Conservation (phyloP, 1,140 invertebrate species). For the Chlorops oryzae region DNA sequence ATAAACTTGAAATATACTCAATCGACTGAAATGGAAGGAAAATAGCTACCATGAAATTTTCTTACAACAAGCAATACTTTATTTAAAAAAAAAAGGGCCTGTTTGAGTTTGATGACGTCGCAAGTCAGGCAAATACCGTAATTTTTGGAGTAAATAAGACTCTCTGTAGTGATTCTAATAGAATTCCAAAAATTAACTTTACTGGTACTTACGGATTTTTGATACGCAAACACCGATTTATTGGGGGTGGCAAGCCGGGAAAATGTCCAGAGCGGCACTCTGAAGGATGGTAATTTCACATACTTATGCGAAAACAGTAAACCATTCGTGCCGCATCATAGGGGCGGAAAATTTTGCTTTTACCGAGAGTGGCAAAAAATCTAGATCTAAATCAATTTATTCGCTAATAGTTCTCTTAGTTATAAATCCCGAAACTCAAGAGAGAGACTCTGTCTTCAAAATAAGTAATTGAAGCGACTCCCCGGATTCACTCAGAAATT, state of each 20-base stretch:
- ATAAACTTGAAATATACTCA: no score
- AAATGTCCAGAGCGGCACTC: no score
- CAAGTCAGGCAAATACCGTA: slow-evolving; percentile 10
- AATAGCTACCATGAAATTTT: no score
- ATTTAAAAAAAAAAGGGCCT: slow-evolving; percentile 1
- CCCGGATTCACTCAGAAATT: slow-evolving; percentile 1
- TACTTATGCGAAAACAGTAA: no score
- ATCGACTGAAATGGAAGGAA: no score
- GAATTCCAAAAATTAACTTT: no score
- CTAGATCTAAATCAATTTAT: slow-evolving; percentile 10
- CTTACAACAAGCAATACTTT: slow-evolving; percentile 6
- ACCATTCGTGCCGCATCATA: no score
- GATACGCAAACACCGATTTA: slow-evolving; percentile 14
- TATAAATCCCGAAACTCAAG: slow-evolving; percentile 19
- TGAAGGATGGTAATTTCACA: no score
- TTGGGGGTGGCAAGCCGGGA: no score
- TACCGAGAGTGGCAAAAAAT: no score
- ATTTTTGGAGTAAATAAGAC: slow-evolving; percentile 6
- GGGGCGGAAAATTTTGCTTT: no score
- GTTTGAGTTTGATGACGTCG: slow-evolving; percentile 6
- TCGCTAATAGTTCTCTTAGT: slow-evolving; percentile 14
- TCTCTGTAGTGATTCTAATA: background rate
- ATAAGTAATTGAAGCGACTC: slow-evolving; percentile 9
- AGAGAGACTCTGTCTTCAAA: slow-evolving; percentile 15
- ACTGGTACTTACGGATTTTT: slow-evolving; percentile 7